A percentile compares a stretch with the other conserved stretches of the same genome.
Evolutionary conservation across 1,140 invertebrate genomes (phyloP).

Genomic region (Ruditapes philippinarum): DNA sequence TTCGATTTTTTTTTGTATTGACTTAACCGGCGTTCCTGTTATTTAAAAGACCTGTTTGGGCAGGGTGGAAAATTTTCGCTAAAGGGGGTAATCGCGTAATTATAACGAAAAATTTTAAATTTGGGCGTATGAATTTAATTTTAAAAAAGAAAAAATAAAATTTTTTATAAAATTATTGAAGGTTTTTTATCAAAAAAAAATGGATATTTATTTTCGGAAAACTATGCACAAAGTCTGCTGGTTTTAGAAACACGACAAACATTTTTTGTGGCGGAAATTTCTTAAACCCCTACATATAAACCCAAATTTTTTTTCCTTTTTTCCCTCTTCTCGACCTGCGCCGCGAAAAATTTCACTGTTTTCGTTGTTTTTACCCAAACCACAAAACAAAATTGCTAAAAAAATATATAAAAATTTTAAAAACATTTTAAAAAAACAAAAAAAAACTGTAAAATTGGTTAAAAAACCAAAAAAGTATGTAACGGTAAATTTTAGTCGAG

Average conservation of each 20-base stretch:
- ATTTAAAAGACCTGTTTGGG: too few species aligned
- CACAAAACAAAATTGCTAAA: constrained; percentile 73
- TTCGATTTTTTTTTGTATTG: too few species aligned
- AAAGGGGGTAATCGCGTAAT: too few species aligned
- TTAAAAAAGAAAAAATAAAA: too few species aligned
- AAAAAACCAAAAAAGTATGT: constrained; percentile 74
- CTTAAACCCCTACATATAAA: constrained; percentile 50
- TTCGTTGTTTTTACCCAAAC: constrained; percentile 72
- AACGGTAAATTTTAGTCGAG: constrained; percentile 71
- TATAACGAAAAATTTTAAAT: too few species aligned
- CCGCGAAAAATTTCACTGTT: constrained; percentile 73
- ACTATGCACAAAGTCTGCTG: too few species aligned
- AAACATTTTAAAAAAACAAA: constrained; percentile 76
- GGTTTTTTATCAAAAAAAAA: too few species aligned
- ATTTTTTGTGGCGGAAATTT: constrained; percentile 52
- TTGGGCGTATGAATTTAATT: too few species aligned
- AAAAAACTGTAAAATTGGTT: constrained; percentile 78
- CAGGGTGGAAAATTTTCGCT: too few species aligned
- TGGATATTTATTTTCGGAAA: too few species aligned
- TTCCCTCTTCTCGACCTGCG: constrained; percentile 77
- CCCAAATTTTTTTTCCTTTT: constrained; percentile 19
- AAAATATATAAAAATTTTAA: constrained; percentile 71
- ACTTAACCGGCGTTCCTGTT: too few species aligned
- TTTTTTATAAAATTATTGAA: too few species aligned
- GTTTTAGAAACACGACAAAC: neutral